Base-by-base conservation (phyloP, 2,113 vertebrate genomes). In the Grantiella picta region DNA sequence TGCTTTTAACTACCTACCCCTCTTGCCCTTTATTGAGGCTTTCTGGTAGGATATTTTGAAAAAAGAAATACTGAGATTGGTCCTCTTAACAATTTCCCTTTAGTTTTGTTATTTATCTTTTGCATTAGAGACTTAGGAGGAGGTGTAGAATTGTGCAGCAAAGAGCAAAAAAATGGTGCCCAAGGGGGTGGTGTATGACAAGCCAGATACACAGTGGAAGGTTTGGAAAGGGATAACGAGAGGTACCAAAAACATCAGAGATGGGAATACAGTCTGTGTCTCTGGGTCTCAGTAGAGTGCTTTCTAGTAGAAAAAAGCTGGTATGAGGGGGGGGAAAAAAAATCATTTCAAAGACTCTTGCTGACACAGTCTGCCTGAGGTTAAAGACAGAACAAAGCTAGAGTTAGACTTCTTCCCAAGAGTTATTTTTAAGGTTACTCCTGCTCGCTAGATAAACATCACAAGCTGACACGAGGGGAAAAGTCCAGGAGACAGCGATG, bases 351-450 rank as follows among this genome's bases (percentile, higher is more conserved):
- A 82, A 71, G 15, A 56, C 53, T 72, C 68, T 86, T 88, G 63
- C 63, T 94, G 90, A 90, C 71, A 79, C 33, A 80, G 57, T 64
- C n/a, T 91, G 49, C 75, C 85, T 83, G 71, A 88, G 92, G 82
- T 77, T 92, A 93, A 76, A 90, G 82, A 47, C 7, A 88, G 66
- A 78, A 79, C 1, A 6, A 82, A 76, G 36, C 11, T 8, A 4
- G 23, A 49, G 66, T 29, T 79, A 63, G 42, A 63, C 23, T 65
- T 35, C 45, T 64, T 82, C 75, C 36, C 15, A 24, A 54, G 57
- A 49, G 59, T 42, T 77, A 42, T 86, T 86, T 82, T 82, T 82
- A 23, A 80, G 40, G 40, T 82, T 92, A 35, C 11, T 86, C 28
- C n/a, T 70, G 59, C 57, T 90, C 3, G 0, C 40, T 66, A 42